Evolutionary conservation across 2,888 invertebrate genomes (phyloP).

Genomic region (Hypselothyrea guttata): DNA sequence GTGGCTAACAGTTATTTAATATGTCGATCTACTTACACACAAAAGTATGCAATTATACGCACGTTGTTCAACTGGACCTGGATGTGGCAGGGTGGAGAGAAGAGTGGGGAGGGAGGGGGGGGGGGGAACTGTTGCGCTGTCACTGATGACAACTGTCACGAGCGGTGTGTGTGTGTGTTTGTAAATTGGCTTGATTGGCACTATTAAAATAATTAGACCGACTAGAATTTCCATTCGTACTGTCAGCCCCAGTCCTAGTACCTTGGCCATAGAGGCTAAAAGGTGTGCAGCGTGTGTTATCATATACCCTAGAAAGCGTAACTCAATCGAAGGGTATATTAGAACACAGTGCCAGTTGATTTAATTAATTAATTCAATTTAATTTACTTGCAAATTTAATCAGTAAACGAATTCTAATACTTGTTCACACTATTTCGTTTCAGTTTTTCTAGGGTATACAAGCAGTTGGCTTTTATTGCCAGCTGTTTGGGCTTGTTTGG

Average conservation of each 20-base stretch:
- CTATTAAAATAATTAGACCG: conserved; percentile 67
- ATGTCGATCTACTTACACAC: conserved; percentile 27
- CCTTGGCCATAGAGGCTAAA: too few species aligned
- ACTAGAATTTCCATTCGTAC: conserved; percentile 7
- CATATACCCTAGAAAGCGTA: not conserved
- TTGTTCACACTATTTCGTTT: too few species aligned
- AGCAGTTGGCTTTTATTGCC: not conserved
- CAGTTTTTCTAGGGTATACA: not conserved
- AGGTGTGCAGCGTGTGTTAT: too few species aligned
- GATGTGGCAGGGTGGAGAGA: not conserved
- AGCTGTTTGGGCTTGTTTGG: not conserved
- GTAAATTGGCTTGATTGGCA: conserved; percentile 63
- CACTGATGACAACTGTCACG: conserved; percentile 45
- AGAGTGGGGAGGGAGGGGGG: not conserved
- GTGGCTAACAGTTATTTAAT: not conserved
- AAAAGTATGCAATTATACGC: conserved; percentile 63
- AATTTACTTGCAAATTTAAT: too few species aligned
- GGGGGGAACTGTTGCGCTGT: conserved; percentile 45
- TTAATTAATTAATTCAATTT: too few species aligned
- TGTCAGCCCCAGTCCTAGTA: not conserved
- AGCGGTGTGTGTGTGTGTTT: conserved; percentile 17
- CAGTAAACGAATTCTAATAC: too few species aligned
- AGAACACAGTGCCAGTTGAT: too few species aligned
- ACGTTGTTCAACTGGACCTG: conserved; percentile 29
- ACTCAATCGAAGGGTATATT: too few species aligned